Percentiles rank a stretch among this genome's conserved stretches.
phyloP scores from a whole-genome alignment of 92 coral and sea anemone species.

The Anthopleura xanthogrammica region DNA sequence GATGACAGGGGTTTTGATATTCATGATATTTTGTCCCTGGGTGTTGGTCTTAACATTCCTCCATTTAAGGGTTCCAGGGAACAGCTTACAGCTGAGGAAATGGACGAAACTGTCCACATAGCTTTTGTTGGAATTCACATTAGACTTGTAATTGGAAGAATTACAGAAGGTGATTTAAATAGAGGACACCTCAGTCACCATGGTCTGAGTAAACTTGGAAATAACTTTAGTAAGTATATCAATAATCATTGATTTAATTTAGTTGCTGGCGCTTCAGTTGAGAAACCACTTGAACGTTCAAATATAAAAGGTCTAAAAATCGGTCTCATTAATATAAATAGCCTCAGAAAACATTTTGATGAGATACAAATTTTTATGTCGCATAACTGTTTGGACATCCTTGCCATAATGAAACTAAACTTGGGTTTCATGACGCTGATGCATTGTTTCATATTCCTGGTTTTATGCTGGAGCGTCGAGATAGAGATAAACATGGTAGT shows the following conservation, averaged over 20 bases:
- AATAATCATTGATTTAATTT: background rate
- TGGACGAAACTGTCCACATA: too few relatives aligned
- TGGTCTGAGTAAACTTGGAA: background rate
- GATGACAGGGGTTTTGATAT: too few relatives aligned
- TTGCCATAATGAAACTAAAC: background rate
- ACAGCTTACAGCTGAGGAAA: too few relatives aligned
- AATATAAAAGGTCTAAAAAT: background rate
- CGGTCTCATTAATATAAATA: background rate
- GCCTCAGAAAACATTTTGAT: background rate
- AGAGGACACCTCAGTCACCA: too few relatives aligned
- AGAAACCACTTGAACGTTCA: background rate
- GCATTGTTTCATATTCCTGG: background rate
- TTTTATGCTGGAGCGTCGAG: background rate
- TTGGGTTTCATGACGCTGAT: background rate
- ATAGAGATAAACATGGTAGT: background rate
- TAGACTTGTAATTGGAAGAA: too few relatives aligned
- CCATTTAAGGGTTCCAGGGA: too few relatives aligned
- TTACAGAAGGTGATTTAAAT: too few relatives aligned
- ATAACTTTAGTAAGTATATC: background rate
- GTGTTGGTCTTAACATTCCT: too few relatives aligned
- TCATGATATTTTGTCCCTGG: too few relatives aligned
- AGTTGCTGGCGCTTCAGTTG: background rate
- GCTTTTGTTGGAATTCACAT: too few relatives aligned
- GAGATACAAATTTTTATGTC: background rate
- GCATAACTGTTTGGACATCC: background rate